A percentile compares a stretch with the other conserved stretches of the same genome.
Conservation (phyloP, 2,797 vertebrate genomes). For the Enteromius argenteus region DNA sequence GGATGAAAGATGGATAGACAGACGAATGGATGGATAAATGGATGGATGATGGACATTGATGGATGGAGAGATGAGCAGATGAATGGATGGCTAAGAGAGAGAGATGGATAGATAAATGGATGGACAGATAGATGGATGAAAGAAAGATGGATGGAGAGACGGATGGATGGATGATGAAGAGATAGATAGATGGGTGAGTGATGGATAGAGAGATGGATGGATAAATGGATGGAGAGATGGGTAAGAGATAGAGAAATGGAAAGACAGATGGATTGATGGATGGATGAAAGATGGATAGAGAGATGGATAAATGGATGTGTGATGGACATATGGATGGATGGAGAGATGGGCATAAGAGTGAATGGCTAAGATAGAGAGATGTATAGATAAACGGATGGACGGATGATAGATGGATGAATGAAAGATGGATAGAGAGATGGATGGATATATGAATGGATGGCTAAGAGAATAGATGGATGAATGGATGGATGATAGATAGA, state of each 20-base stretch:
- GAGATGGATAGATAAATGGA: too few species aligned
- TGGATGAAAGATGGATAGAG: too few species aligned
- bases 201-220: neutral
- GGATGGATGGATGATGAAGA: neutral
- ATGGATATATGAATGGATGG: accelerated
- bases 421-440: too few species aligned
- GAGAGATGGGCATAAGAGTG: neutral
- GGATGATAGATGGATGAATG: neutral
- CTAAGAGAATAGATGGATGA: too few species aligned
- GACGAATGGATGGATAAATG: neutral
- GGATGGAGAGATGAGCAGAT: too few species aligned
- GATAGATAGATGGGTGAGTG: too few species aligned
- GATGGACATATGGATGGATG: neutral
- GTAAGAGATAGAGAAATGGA: too few species aligned
- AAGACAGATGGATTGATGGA: neutral
- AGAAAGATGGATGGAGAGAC: too few species aligned
- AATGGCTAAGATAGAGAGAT: neutral
- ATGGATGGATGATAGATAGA: neutral
- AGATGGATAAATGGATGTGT: neutral
- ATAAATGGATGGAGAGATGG: neutral
- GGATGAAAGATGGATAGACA: too few species aligned
- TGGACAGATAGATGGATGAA: neutral
- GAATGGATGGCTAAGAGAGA: too few species aligned
- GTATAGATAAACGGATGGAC: neutral
- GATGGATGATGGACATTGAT: neutral